Evolutionary conservation across 2,888 invertebrate species (phyloP).

Genomic region (Eupeodes luniger): DNA sequence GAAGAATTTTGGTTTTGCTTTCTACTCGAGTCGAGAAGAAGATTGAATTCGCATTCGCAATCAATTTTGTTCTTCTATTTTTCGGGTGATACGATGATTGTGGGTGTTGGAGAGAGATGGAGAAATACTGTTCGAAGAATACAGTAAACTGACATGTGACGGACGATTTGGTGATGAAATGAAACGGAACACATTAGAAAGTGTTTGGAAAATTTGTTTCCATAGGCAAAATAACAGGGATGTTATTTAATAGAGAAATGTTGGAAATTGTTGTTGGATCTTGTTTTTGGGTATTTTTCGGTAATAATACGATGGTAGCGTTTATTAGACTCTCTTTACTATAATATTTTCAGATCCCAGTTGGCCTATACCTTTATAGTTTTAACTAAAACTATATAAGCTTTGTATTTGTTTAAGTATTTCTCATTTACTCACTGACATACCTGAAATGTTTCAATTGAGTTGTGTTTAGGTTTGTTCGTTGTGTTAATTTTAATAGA

Average conservation of each 20-base stretch:
- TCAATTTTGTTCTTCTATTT: slow-evolving; percentile 48
- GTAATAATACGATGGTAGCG: too few species aligned
- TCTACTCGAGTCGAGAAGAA: slow-evolving; percentile 54
- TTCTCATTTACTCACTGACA: too few species aligned
- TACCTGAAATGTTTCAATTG: too few species aligned
- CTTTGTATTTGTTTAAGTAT: too few species aligned
- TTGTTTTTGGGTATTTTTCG: too few species aligned
- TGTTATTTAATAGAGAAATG: neutral
- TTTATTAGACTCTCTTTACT: too few species aligned
- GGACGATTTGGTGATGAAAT: slow-evolving; percentile 17
- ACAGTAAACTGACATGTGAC: slow-evolving; percentile 35
- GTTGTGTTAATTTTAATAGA: too few species aligned
- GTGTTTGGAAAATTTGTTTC: neutral
- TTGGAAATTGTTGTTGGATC: too few species aligned
- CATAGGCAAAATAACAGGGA: neutral
- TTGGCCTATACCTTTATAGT: too few species aligned
- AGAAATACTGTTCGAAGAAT: neutral
- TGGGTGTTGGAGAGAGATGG: slow-evolving; percentile 13
- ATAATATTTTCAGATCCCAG: too few species aligned
- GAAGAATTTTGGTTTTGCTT: slow-evolving; percentile 59
- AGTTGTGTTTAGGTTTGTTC: too few species aligned
- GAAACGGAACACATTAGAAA: slow-evolving; percentile 51
- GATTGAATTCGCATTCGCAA: slow-evolving; percentile 67
- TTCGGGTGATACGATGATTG: slow-evolving; percentile 5
- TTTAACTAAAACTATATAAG: too few species aligned